Evolutionary conservation across 2,113 vertebrate species (phyloP), one percentile per base, ranked within the genome.

Genomic region (Accipiter cooperii): DNA sequence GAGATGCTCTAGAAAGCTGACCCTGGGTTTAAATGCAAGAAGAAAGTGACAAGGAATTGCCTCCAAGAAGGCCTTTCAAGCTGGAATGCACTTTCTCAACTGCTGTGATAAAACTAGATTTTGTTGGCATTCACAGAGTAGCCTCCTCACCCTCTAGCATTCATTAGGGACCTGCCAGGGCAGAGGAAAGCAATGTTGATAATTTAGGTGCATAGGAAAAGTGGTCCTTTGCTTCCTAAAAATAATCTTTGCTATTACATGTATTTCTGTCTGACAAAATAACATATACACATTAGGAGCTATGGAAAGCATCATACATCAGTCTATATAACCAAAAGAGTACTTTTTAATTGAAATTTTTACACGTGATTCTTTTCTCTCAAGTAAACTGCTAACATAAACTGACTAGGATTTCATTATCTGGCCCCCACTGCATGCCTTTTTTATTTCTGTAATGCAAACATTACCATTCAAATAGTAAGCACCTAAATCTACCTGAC

Each of bases 371-470:
- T 3, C 4, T 84, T 88, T 92, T 55, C 17, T 74, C 5, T 64
- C 34, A 63, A 65, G 24, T n/a, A 33, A 74, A 70, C 25, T 74
- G 29, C 4, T 81, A 60, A 47, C 5, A 57, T 12, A 55, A 88
- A 29, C 12, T 68, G 29, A 57, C 12, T 46, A 57, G 12, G 44
- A 77, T 87, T 92, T 87, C 42, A 58, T 31, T 65, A 49, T 33
- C 26, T 84, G 15, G 1, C 9, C 9, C 9, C 2, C 31, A 54
- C 1, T 3, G 1, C 12, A 28, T 31, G 5, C 47, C 12, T 5
- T 25, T 66, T 90, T 60, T 63, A 63, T 68, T 69, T 83, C 44
- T 84, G 28, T 33, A 63, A 60, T 38, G n/a, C 5, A 57, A 91
- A 84, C 10, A 66, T 54, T 20, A 79, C 9, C 38, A 90, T 73